Conservation (phyloP, 2,797 vertebrate genomes). For the Bradypodion pumilum region DNA sequence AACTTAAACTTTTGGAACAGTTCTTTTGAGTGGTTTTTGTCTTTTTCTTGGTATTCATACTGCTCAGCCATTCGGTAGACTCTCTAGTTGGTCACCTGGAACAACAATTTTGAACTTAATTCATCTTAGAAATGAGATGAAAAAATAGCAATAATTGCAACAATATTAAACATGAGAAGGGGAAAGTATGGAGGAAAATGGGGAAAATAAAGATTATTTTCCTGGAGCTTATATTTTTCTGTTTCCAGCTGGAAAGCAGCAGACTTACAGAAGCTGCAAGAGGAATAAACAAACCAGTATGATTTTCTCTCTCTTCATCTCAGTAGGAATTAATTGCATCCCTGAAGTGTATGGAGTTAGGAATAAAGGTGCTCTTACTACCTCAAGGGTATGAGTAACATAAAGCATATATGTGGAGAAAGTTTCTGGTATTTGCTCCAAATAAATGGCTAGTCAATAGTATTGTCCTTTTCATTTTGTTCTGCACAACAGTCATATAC, state of each 20-base stretch:
- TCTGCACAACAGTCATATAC: not conserved
- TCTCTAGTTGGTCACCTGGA: not conserved
- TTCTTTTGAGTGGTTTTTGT: too few relatives aligned
- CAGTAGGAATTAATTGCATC: not conserved
- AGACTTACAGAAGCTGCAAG: not conserved
- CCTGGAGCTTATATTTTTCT: not conserved
- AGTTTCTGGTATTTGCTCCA: slow-evolving; percentile 27
- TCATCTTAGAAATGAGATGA: too few relatives aligned
- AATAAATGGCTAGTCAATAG: slow-evolving; percentile 15
- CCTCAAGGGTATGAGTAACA: not conserved
- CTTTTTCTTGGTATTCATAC: too few relatives aligned
- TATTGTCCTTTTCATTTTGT: slow-evolving; percentile 22
- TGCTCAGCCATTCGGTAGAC: too few relatives aligned
- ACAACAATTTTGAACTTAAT: not conserved
- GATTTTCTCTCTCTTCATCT: not conserved
- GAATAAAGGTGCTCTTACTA: slow-evolving; percentile 2
- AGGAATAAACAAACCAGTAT: not conserved
- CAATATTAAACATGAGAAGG: not conserved
- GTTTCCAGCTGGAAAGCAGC: not conserved
- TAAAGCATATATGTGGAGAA: slow-evolving; percentile 50
- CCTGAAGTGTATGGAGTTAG: not conserved
- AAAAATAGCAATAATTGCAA: not conserved
- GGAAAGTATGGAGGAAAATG: not conserved
- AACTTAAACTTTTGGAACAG: too few relatives aligned
- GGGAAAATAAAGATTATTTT: not conserved